A percentile compares a stretch with the other conserved stretches of the same genome.
phyloP scores from a whole-genome alignment of 2,888 invertebrate genomes.

The Theretra japonica region DNA sequence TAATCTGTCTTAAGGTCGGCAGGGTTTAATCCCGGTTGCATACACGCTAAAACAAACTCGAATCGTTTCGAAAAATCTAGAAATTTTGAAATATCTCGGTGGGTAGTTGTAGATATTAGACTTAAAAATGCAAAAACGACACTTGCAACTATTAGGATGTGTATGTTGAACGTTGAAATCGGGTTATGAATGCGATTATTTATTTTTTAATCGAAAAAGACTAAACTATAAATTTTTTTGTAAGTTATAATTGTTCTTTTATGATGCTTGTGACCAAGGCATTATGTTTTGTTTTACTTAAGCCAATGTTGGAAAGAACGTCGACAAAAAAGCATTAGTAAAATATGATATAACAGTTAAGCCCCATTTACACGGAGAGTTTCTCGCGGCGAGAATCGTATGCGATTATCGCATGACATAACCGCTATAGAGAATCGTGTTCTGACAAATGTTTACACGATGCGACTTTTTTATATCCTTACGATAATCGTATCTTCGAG shows the following conservation, averaged over 20 bases:
- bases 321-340: too few relatives aligned
- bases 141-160: background rate
- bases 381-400: too few relatives aligned
- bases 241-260: background rate
- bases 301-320: too few relatives aligned
- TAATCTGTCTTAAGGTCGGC: too few relatives aligned
- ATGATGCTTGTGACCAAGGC: background rate
- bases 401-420: too few relatives aligned
- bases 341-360: too few relatives aligned
- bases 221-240: background rate
- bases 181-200: background rate
- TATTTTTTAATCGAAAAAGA: background rate
- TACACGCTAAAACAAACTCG: background rate
- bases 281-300: too few relatives aligned
- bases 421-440: too few relatives aligned
- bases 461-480: too few relatives aligned
- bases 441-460: too few relatives aligned
- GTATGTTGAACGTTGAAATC: background rate
- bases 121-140: background rate
- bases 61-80: background rate
- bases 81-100: conserved; percentile 5
- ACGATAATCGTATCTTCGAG: too few relatives aligned
- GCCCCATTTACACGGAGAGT: too few relatives aligned
- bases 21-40: background rate
- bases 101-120: background rate